Base-by-base conservation (phyloP, 1,140 invertebrate genomes). In the Drosophila murphyi region DNA sequence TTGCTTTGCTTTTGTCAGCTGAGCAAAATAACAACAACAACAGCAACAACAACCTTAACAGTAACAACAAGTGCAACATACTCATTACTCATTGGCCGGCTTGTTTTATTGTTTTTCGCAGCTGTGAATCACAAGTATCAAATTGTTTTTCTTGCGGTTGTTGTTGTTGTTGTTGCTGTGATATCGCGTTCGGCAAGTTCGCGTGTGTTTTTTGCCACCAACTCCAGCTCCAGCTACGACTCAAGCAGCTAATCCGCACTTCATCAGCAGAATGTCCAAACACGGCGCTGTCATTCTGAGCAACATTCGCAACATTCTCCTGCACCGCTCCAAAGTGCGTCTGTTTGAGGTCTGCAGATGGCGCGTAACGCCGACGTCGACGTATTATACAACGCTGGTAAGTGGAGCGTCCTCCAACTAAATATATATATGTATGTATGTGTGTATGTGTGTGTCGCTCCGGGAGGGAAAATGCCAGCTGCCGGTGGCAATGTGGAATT, bases 251-350 rank as follows among this genome's bases (percentile, higher is more conserved):
- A 43, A 43, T n/a, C 6, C 39, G 39, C 39, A 20, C 20, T n/a
- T 43, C 39, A 43, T 43, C n/a, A 43, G 43, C 39, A 80, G 31
- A 50, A 88, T 88, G 83, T 83, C 85, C 70, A 83, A 82, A 75
- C 75, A 71, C 75, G 83, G 78, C 71, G 72, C 72, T 57, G 56
- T 80, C 67, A 74, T 85, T 54, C 69, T 87, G n/a, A 87, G 78
- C n/a, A n/a, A n/a, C 69, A 67, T 90, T 41, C 78, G 82, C 55
- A 72, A 88, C 39, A 43, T 43, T 67, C 64, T 92, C 57, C 68
- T 92, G 48, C 73, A 80, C 12, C 82, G 76, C 10, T 67, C 81
- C 48, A 61, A 72, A 64, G 41, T 69, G 32, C 64, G 67, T 39
- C 63, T 39, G 3, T 62, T 74, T 28, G 56, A 76, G 28, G 64